Evolutionary conservation across 2,888 invertebrate genomes (phyloP).

Genomic region (Nemoura dubitans): DNA sequence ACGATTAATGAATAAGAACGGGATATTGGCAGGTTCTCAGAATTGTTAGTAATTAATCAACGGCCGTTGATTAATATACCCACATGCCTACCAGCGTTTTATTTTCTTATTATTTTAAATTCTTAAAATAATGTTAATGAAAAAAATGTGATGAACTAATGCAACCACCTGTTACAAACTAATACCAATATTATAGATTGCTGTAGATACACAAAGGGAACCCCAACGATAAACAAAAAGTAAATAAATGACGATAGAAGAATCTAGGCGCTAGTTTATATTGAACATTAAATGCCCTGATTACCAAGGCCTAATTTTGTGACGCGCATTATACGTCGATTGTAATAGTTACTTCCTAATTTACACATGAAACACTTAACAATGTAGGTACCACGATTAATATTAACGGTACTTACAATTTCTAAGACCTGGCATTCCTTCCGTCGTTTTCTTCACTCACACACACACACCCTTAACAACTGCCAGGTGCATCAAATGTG

Average conservation of each 20-base stretch:
- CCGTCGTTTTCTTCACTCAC: neutral
- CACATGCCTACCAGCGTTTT: too few relatives aligned
- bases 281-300: neutral
- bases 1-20: too few relatives aligned
- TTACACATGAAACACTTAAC: neutral
- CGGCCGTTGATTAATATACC: too few relatives aligned
- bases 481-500: neutral
- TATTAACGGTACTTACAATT: neutral
- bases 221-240: neutral
- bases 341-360: neutral
- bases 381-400: neutral
- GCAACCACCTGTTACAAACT: neutral
- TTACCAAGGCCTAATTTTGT: neutral
- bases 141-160: too few relatives aligned
- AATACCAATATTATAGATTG: neutral
- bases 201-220: neutral
- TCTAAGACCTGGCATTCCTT: neutral
- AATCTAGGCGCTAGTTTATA: neutral
- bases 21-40: too few relatives aligned
- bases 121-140: too few relatives aligned
- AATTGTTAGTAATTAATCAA: too few relatives aligned
- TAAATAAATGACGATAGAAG: neutral
- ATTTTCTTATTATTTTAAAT: too few relatives aligned
- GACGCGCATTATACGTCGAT: neutral
- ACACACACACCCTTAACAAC: neutral